These are phyloP conservation scores for Gymnoscopelus braueri DNA, from an alignment of 2,797 vertebrate genomes.

Conservation along the genomic window DNA sequence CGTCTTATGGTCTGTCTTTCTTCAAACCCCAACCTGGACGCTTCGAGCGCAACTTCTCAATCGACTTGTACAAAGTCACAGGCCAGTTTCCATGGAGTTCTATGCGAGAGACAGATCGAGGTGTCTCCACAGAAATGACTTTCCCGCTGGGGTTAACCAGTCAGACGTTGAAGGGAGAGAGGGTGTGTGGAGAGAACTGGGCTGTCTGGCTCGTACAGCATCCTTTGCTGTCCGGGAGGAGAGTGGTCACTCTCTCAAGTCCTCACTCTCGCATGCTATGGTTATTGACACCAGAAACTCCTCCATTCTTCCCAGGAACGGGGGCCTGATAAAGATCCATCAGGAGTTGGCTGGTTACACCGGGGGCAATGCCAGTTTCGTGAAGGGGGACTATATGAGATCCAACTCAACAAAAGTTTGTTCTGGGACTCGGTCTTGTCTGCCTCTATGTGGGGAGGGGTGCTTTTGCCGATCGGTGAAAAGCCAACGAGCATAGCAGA, in stretches of 20 bases:
- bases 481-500: conserved; percentile 91
- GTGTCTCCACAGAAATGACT: conserved; percentile 89
- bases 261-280: conserved; percentile 97
- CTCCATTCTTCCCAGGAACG: conserved; percentile 90
- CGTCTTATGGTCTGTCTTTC: conserved; percentile 95
- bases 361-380: conserved; percentile 92
- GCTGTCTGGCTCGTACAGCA: conserved; percentile 91
- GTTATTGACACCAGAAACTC: conserved; percentile 94
- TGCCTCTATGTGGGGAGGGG: conserved; percentile 92
- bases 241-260: conserved; percentile 96
- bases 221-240: conserved; percentile 95
- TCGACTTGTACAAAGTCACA: conserved; percentile 96
- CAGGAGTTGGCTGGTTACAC: conserved; percentile 97
- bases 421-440: conserved; percentile 92
- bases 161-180: conserved; percentile 96
- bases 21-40: conserved; percentile 94
- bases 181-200: conserved; percentile 94
- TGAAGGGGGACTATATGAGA: conserved; percentile 97
- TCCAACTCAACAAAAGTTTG: conserved; percentile 91
- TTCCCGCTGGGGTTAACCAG: conserved; percentile 94
- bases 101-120: conserved; percentile 94
- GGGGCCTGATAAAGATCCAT: conserved; percentile 94
- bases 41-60: conserved; percentile 91
- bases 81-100: conserved; percentile 99
- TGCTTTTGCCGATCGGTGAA: conserved; percentile 92